Percentiles rank a stretch among this genome's conserved stretches.
Conservation (phyloP, 2,888 invertebrate genomes). For the Drosophila nr. fundita region DNA sequence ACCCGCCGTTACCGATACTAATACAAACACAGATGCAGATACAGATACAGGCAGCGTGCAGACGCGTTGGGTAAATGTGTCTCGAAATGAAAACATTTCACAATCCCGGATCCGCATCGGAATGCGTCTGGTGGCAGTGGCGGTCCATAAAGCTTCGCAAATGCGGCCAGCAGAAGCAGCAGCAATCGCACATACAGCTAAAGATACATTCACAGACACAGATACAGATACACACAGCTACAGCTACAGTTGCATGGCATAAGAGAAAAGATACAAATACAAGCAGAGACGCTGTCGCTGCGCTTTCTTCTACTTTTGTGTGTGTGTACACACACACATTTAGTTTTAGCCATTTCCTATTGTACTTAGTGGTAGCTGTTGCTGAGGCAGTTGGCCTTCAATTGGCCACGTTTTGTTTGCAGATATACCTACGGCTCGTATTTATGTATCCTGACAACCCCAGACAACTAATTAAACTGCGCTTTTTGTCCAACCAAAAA, state of each 20-base stretch:
- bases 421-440: conserved; percentile 23
- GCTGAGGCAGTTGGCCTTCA: conserved; percentile 60
- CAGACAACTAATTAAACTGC: conserved; percentile 77
- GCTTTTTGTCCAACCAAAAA: conserved; percentile 60
- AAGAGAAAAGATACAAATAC: conserved; percentile 11
- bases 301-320: conserved; percentile 4
- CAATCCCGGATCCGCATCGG: conserved; percentile 82
- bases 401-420: conserved; percentile 58
- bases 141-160: conserved; percentile 67
- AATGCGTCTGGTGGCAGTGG: conserved; percentile 66
- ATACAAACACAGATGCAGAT: conserved; percentile 20
- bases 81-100: conserved; percentile 81
- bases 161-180: conserved; percentile 45
- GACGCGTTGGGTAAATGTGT: conserved; percentile 62
- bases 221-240: conserved; percentile 8
- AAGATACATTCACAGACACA: conserved; percentile 16
- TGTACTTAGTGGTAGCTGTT: conserved; percentile 16
- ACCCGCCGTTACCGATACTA: conserved; percentile 11
- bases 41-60: conserved; percentile 17
- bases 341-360: conserved; percentile 28
- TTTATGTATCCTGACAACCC: conserved; percentile 38
- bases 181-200: conserved; percentile 23
- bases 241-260: conserved; percentile 23
- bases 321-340: not conserved
- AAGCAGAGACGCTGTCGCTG: conserved; percentile 13